Percentiles rank a stretch among this genome's conserved stretches.
Evolutionary conservation across 2,113 vertebrate genomes (phyloP).

Genomic region (Ictidomys tridecemlineatus): DNA sequence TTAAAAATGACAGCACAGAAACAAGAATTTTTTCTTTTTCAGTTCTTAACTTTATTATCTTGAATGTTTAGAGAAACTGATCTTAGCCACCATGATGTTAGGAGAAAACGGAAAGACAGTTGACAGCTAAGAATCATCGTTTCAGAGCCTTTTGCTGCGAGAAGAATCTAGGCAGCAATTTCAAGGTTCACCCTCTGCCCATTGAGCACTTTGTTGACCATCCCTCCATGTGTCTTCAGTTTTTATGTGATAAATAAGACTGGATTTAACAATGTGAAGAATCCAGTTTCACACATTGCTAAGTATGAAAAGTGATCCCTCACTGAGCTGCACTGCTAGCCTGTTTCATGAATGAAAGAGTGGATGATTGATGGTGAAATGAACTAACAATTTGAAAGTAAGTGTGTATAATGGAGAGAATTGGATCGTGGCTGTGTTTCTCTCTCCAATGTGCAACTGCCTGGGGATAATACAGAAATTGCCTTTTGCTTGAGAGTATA

Average conservation of each 20-base stretch:
- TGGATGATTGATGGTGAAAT: slow-evolving; percentile 66
- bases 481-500: slow-evolving; percentile 61
- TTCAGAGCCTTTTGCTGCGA: neutral
- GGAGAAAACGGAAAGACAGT: neutral
- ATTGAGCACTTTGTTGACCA: neutral
- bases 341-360: slow-evolving; percentile 58
- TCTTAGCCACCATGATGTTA: neutral
- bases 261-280: slow-evolving; percentile 62
- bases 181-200: neutral
- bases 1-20: slow-evolving; percentile 6
- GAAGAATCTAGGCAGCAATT: neutral
- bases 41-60: neutral
- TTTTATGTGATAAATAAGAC: neutral
- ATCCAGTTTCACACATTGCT: slow-evolving; percentile 67
- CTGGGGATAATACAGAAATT: slow-evolving; percentile 68
- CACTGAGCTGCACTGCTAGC: neutral
- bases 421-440: slow-evolving; percentile 45
- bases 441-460: slow-evolving; percentile 5
- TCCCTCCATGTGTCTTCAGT: neutral
- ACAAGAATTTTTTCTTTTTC: neutral
- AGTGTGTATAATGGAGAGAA: slow-evolving; percentile 16
- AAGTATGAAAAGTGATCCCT: slow-evolving; percentile 63
- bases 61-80: neutral
- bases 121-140: neutral
- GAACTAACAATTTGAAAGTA: slow-evolving; percentile 71